Conservation (phyloP, 2,113 vertebrate species). For the Oryzias javanicus region DNA sequence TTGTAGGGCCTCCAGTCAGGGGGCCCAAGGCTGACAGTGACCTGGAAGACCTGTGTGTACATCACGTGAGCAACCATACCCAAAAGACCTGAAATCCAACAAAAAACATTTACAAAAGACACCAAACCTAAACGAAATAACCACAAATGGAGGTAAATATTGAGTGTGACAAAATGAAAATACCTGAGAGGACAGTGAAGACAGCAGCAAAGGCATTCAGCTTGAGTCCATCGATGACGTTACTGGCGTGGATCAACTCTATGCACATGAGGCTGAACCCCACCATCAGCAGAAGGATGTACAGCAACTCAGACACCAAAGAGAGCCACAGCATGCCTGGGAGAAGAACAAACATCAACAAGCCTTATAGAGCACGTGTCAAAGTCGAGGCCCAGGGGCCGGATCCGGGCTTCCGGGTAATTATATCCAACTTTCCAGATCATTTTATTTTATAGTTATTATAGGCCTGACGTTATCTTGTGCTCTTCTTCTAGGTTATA, state of each 20-base stretch:
- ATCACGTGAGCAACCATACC: slow-evolving; percentile 94
- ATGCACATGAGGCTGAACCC: slow-evolving; percentile 98
- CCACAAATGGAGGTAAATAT: not conserved
- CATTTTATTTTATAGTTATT: no score
- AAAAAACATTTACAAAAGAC: not conserved
- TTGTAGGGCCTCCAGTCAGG: slow-evolving; percentile 90
- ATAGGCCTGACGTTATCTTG: no score
- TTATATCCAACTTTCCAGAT: no score
- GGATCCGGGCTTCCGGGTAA: no score
- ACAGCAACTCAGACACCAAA: slow-evolving; percentile 91
- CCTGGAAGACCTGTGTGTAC: slow-evolving; percentile 91
- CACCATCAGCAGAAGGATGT: slow-evolving; percentile 89
- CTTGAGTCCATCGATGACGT: slow-evolving; percentile 93
- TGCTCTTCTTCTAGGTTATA: no score
- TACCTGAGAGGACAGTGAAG: slow-evolving; percentile 97
- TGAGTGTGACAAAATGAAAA: fast-evolving
- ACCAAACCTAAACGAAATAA: not conserved
- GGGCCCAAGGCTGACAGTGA: slow-evolving; percentile 85
- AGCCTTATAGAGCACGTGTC: not conserved
- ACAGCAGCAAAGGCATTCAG: slow-evolving; percentile 96
- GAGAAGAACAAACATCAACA: not conserved
- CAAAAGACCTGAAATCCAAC: slow-evolving; percentile 80
- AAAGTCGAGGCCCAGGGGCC: no score
- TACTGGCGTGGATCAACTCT: slow-evolving; percentile 90
- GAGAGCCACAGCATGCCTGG: slow-evolving; percentile 94